A percentile compares a stretch with the other conserved stretches of the same genome.
phyloP scores from a whole-genome alignment of 1,140 invertebrate species.

The Orius laevigatus region DNA sequence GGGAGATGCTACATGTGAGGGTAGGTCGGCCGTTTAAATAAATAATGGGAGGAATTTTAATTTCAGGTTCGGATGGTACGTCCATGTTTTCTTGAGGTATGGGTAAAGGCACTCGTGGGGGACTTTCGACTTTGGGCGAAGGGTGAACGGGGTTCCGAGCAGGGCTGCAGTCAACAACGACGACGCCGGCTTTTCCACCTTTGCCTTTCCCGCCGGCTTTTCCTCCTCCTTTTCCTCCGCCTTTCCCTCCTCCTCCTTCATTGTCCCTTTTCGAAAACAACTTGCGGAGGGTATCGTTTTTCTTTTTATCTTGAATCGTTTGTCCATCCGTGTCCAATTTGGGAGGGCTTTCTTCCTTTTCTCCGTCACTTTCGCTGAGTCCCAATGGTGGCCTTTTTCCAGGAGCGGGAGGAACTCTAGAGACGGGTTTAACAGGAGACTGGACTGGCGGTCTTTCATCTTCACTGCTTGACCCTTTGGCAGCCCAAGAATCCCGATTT shows the following conservation, averaged over 20 bases:
- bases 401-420: slow-evolving; percentile 17
- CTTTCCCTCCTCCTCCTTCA: slow-evolving; percentile 40
- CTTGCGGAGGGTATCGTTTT: slow-evolving; percentile 46
- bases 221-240: slow-evolving; percentile 38
- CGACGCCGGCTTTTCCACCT: slow-evolving; percentile 23
- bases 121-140: slow-evolving; percentile 3
- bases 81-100: background rate
- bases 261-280: slow-evolving; percentile 41
- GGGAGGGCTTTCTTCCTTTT: slow-evolving; percentile 29
- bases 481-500: slow-evolving; percentile 13
- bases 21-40: slow-evolving; percentile 23
- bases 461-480: slow-evolving; percentile 18
- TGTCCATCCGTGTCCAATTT: slow-evolving; percentile 37
- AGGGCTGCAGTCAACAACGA: slow-evolving; percentile 9
- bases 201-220: slow-evolving; percentile 31
- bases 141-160: background rate
- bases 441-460: slow-evolving; percentile 16
- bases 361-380: slow-evolving; percentile 17
- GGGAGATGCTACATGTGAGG: slow-evolving; percentile 27
- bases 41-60: background rate
- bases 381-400: slow-evolving; percentile 16
- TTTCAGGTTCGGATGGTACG: background rate
- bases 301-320: slow-evolving; percentile 48
- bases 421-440: slow-evolving; percentile 18
- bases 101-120: slow-evolving; percentile 6